These are phyloP conservation scores for Agonopterix heracliana DNA, from an alignment of 2,888 invertebrate species.

Conservation along the genomic window DNA sequence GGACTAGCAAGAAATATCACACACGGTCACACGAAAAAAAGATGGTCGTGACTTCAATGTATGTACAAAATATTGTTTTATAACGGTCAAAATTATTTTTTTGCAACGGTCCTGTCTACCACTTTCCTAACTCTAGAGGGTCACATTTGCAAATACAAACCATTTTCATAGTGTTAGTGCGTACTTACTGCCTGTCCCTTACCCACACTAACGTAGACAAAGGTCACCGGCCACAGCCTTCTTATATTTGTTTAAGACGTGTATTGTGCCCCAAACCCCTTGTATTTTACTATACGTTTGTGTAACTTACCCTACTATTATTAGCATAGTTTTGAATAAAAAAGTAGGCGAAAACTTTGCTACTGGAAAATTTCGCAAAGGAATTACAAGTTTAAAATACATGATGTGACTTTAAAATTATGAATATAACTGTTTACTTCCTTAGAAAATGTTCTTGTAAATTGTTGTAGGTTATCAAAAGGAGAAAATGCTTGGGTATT, in stretches of 20 bases:
- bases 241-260: constrained; percentile 75
- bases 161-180: constrained; percentile 46
- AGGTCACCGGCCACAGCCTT: constrained; percentile 71
- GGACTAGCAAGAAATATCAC: no score
- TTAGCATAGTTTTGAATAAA: not conserved
- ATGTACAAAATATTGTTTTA: no score
- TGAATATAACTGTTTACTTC: no score
- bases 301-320: constrained; percentile 28
- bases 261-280: constrained; percentile 57
- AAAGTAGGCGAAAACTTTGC: no score
- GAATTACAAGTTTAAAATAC: no score
- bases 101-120: constrained; percentile 9
- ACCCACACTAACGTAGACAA: constrained; percentile 60
- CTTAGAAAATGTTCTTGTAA: no score
- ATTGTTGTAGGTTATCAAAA: no score
- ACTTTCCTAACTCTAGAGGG: constrained; percentile 32
- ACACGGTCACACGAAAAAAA: no score
- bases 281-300: constrained; percentile 40
- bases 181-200: constrained; percentile 56
- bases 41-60: no score
- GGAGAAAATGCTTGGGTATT: no score
- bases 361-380: not conserved
- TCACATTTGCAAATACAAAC: constrained; percentile 71
- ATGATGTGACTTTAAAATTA: no score
- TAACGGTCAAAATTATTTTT: no score